Evolutionary conservation across 2,888 invertebrate genomes (phyloP).

Genomic region (Anodontia alba): DNA sequence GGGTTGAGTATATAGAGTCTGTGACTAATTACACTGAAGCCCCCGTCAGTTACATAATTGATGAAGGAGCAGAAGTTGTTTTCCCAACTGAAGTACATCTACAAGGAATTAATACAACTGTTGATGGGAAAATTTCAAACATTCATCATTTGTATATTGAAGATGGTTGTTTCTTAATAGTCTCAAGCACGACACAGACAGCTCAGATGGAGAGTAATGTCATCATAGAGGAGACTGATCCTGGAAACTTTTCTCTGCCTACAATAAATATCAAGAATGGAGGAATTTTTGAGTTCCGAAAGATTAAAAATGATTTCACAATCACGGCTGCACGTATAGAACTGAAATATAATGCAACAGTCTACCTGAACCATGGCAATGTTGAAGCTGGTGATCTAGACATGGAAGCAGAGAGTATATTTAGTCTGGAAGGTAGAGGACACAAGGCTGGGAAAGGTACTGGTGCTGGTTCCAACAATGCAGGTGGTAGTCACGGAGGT

Average conservation of each 20-base stretch:
- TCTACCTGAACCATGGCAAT: slow-evolving; percentile 75
- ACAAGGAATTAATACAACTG: slow-evolving; percentile 73
- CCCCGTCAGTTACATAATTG: slow-evolving; percentile 75
- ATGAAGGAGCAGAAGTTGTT: slow-evolving; percentile 68
- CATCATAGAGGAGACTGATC: slow-evolving; percentile 57
- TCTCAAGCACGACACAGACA: slow-evolving; percentile 73
- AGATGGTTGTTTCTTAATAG: slow-evolving; percentile 62
- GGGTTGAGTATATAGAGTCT: slow-evolving; percentile 72
- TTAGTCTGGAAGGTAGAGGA: slow-evolving; percentile 71
- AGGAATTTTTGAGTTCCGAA: slow-evolving; percentile 66
- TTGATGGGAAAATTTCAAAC: slow-evolving; percentile 69
- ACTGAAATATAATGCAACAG: slow-evolving; percentile 67
- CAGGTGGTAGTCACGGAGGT: slow-evolving; percentile 73
- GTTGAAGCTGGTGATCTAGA: slow-evolving; percentile 72
- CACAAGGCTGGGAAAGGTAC: slow-evolving; percentile 54
- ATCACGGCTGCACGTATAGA: slow-evolving; percentile 71
- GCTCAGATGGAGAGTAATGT: slow-evolving; percentile 67
- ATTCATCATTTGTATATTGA: slow-evolving; percentile 76
- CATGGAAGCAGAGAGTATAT: slow-evolving; percentile 64
- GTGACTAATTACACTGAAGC: slow-evolving; percentile 75
- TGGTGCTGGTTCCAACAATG: slow-evolving; percentile 56
- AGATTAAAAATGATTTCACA: slow-evolving; percentile 61
- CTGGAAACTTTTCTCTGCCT: slow-evolving; percentile 74
- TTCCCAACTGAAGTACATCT: slow-evolving; percentile 76
- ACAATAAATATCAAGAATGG: slow-evolving; percentile 68